A percentile compares a stretch with the other conserved stretches of the same genome.
Conservation (phyloP, 2,113 vertebrate genomes). For the Triplophysa dalaica region DNA sequence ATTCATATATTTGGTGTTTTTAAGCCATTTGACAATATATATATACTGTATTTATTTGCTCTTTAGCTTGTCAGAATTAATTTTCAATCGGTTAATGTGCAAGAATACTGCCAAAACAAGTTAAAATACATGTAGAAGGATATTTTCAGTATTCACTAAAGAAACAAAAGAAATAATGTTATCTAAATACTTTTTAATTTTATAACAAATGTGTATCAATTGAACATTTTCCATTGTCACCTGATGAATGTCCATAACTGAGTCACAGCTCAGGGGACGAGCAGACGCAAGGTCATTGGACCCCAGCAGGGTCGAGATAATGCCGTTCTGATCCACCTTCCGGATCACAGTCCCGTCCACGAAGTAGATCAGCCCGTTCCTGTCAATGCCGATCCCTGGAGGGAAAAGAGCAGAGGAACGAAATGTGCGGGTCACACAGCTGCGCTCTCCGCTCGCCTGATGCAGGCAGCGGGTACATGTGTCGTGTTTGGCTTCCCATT, state of each 20-base stretch:
- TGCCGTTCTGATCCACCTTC: constrained; percentile 94
- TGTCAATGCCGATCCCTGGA: constrained; percentile 91
- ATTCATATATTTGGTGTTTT: too few species aligned
- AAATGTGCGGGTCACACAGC: constrained; percentile 54
- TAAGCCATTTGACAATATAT: too few species aligned
- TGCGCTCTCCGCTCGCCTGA: constrained; percentile 59
- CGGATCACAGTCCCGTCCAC: constrained; percentile 97
- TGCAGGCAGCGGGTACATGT: constrained; percentile 72
- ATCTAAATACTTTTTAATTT: too few species aligned
- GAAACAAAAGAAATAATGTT: too few species aligned
- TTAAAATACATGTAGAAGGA: too few species aligned
- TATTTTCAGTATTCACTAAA: too few species aligned
- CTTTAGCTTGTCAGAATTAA: too few species aligned
- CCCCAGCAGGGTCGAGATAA: constrained; percentile 94
- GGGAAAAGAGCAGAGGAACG: constrained; percentile 50
- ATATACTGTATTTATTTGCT: too few species aligned
- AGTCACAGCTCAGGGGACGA: constrained; percentile 92
- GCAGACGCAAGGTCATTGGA: constrained; percentile 96
- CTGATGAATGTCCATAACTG: constrained; percentile 97
- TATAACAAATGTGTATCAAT: too few species aligned
- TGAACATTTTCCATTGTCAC: constrained; percentile 65
- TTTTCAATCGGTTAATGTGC: too few species aligned
- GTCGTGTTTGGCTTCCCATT: constrained; percentile 76
- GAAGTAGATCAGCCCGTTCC: constrained; percentile 95
- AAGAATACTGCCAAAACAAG: too few species aligned